Evolutionary conservation across 2,113 vertebrate species (phyloP).

Genomic region (Ailuropoda melanoleuca): DNA sequence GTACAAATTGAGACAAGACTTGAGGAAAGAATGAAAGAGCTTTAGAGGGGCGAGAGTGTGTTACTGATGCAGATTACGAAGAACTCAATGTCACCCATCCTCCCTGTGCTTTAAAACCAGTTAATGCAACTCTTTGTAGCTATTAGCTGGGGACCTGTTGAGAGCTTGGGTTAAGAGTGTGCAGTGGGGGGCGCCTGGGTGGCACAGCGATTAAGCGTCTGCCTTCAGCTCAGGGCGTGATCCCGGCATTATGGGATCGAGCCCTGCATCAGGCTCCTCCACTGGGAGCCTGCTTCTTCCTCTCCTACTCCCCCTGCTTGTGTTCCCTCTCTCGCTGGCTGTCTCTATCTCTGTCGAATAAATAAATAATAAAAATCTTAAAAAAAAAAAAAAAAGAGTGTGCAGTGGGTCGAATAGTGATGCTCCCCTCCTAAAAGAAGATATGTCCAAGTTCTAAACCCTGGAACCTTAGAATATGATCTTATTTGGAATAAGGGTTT

Average conservation of each 20-base stretch:
- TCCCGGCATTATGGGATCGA: too few species aligned
- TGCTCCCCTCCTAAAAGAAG: background rate
- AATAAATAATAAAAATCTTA: too few species aligned
- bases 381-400: too few species aligned
- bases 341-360: too few species aligned
- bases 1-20: background rate
- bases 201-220: too few species aligned
- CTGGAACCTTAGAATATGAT: background rate
- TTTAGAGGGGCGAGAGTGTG: background rate
- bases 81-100: background rate
- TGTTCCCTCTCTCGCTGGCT: too few species aligned
- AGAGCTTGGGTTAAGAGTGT: background rate
- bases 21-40: background rate
- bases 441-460: background rate
- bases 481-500: conserved; percentile 24
- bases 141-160: background rate
- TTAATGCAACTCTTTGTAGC: background rate
- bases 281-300: too few species aligned
- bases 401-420: background rate
- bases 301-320: too few species aligned
- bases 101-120: background rate
- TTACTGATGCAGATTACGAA: background rate
- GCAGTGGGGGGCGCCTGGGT: too few species aligned
- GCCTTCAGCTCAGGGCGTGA: too few species aligned
- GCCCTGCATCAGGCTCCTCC: too few species aligned